Percentiles rank a stretch among this genome's conserved stretches.
These are phyloP conservation scores for Psephotus haematonotus DNA, from an alignment of 2,113 vertebrate genomes.

Conservation along the genomic window DNA sequence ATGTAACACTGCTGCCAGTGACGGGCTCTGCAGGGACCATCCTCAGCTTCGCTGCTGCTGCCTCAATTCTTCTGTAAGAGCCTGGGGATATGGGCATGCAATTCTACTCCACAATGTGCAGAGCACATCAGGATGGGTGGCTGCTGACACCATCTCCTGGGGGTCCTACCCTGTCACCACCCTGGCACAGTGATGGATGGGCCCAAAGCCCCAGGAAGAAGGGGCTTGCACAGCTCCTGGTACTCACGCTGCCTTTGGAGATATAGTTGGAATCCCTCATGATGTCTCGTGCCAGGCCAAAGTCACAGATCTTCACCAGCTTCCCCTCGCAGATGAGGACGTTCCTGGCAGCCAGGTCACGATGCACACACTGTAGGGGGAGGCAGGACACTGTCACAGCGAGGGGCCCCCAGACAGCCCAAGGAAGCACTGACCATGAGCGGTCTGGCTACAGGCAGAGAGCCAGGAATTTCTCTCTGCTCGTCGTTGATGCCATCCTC, in stretches of 20 bases:
- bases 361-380: conserved; percentile 89
- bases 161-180: background rate
- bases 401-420: rapidly evolving
- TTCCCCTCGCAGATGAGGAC: conserved; percentile 98
- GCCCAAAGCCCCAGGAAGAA: background rate
- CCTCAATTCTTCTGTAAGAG: background rate
- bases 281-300: conserved; percentile 95
- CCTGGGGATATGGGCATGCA: background rate
- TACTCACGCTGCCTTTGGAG: conserved; percentile 96
- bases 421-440: background rate
- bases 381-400: background rate
- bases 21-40: background rate
- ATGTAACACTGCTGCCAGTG: background rate
- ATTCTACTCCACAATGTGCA: background rate
- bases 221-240: background rate
- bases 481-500: rapidly evolving
- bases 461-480: background rate
- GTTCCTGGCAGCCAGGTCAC: conserved; percentile 94
- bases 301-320: conserved; percentile 98
- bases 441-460: background rate
- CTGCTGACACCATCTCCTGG: background rate
- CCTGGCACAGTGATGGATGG: background rate
- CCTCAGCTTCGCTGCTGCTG: background rate
- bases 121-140: background rate
- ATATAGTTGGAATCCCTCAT: conserved; percentile 99